These are phyloP conservation scores for Homarus gammarus DNA, from an alignment of 2,888 invertebrate species.

Conservation along the genomic window DNA sequence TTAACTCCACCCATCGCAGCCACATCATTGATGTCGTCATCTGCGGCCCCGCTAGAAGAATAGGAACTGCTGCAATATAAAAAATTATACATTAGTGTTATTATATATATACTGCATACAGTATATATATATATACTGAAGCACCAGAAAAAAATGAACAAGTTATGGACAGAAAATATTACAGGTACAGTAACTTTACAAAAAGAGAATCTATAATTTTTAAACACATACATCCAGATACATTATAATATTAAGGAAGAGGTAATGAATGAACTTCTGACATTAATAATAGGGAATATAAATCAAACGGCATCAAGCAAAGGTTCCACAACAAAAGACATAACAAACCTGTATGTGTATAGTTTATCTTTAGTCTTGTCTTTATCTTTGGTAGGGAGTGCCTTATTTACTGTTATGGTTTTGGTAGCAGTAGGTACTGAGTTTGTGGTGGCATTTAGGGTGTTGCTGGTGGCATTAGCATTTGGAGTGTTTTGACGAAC, in stretches of 20 bases:
- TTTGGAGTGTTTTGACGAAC: constrained; percentile 72
- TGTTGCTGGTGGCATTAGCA: constrained; percentile 28
- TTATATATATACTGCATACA: too few relatives aligned
- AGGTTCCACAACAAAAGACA: background rate
- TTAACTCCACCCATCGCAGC: constrained; percentile 99
- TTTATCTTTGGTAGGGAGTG: constrained; percentile 69
- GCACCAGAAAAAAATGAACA: too few relatives aligned
- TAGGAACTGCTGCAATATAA: constrained; percentile 78
- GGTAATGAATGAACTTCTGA: background rate
- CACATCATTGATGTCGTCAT: constrained; percentile 98
- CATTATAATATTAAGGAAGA: background rate
- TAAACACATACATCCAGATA: too few relatives aligned
- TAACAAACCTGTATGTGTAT: constrained; percentile 58
- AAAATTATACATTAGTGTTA: background rate
- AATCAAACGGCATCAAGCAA: background rate
- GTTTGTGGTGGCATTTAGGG: constrained; percentile 32
- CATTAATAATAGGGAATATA: background rate
- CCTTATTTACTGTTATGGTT: constrained; percentile 59
- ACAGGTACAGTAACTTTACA: too few relatives aligned
- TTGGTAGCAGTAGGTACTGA: constrained; percentile 51
- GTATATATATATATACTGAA: too few relatives aligned
- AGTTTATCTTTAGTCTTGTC: constrained; percentile 65
- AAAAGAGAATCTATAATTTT: too few relatives aligned
- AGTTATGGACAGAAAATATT: too few relatives aligned
- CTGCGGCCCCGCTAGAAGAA: constrained; percentile 81